Evolutionary conservation across 2,888 invertebrate species (phyloP), one percentile per base, ranked within the genome.

Genomic region (Nudaria mundana): DNA sequence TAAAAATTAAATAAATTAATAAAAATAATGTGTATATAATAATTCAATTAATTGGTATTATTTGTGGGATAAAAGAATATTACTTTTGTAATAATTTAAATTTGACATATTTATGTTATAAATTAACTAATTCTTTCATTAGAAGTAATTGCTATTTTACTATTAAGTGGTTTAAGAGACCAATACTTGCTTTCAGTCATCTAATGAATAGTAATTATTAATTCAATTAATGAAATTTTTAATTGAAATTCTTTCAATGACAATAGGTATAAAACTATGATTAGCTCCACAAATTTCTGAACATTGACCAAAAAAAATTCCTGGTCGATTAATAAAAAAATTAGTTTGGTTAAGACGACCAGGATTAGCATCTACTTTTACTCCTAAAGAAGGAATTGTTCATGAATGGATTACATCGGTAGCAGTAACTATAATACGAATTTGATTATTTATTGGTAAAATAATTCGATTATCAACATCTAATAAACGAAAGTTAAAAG

Each of bases 271-370:
- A 91, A 94, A 94, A 43, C 93, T 93, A 76, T 95, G 94, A 73
- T 95, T 94, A 37, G 92, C 91, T 0, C 94, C 94, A 83, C 94
- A 95, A 87, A 95, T 94, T 91, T 95, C 94, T 58, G 94, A 94
- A 73, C 94, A 95, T 91, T 94, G n/a, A n/a, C n/a, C n/a, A n/a
- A n/a, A n/a, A n/a, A n/a, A n/a, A n/a, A n/a, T n/a, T n/a, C n/a
- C n/a, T n/a, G n/a, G n/a, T n/a, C n/a, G n/a, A n/a, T n/a, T n/a
- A n/a, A n/a, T n/a, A n/a, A n/a, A n/a, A n/a, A n/a, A n/a, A n/a
- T n/a, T n/a, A n/a, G n/a, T n/a, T n/a, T n/a, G n/a, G n/a, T n/a
- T n/a, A n/a, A n/a, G 94, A 0, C 94, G 92, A 0, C 92, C 92
- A 0, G 92, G 92, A 0, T 91, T 90, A 12, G 91, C 91, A 79